These are phyloP conservation scores for Portevinia maculata DNA, from an alignment of 2,888 invertebrate species.

Conservation along the genomic window DNA sequence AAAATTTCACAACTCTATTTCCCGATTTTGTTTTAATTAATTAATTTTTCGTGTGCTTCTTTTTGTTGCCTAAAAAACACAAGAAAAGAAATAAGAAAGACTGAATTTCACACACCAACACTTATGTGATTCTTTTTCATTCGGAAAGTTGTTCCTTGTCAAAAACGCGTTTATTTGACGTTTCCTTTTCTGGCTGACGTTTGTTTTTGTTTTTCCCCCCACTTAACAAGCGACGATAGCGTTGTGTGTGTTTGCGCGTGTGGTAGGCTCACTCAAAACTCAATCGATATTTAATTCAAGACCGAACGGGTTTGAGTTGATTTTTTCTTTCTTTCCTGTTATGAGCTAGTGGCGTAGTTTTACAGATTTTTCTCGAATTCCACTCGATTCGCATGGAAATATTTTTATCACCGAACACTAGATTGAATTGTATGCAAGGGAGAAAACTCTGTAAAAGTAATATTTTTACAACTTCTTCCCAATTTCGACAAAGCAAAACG, in stretches of 20 bases:
- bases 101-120: constrained; percentile 50
- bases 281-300: constrained; percentile 73
- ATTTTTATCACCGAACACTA: constrained; percentile 30
- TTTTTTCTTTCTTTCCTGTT: constrained; percentile 50
- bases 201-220: constrained; percentile 69
- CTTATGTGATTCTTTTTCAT: constrained; percentile 9
- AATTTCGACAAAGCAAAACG: constrained; percentile 38
- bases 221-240: constrained; percentile 33
- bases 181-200: constrained; percentile 67
- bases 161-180: constrained; percentile 70
- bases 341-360: constrained; percentile 69
- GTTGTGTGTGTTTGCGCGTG: not conserved
- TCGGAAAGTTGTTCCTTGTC: constrained; percentile 38
- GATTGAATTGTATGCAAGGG: constrained; percentile 37
- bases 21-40: constrained; percentile 52
- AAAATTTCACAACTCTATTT: constrained; percentile 51
- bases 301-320: constrained; percentile 50
- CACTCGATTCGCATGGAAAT: not conserved
- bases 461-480: constrained; percentile 50
- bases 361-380: constrained; percentile 19
- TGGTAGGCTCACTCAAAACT: constrained; percentile 33
- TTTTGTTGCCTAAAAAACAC: constrained; percentile 33
- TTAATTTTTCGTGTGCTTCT: constrained; percentile 30
- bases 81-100: constrained; percentile 45
- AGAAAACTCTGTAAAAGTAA: constrained; percentile 46